phyloP scores from a whole-genome alignment of 2,797 vertebrate genomes.

The Tenualosa thibaudeaui region DNA sequence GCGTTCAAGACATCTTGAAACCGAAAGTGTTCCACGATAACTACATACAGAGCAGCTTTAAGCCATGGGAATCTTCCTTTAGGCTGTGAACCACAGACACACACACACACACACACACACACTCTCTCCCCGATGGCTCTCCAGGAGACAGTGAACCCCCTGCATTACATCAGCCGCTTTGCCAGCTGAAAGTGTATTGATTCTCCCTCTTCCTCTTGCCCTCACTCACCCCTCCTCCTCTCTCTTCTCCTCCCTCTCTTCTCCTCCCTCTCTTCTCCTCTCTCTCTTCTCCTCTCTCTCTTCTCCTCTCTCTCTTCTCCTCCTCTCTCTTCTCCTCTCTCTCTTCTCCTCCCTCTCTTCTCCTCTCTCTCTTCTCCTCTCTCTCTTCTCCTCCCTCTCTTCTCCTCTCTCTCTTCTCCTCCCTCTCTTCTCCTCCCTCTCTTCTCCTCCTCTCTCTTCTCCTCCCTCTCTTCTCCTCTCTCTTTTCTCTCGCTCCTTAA shows the following conservation, averaged over 20 bases:
- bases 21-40: no score
- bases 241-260: no score
- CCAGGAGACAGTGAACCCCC: not conserved
- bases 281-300: not conserved
- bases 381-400: not conserved
- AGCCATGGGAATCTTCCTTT: no score
- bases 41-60: no score
- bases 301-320: not conserved
- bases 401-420: not conserved
- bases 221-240: not conserved
- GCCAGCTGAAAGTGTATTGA: constrained; percentile 3
- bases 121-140: not conserved
- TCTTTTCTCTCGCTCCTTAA: not conserved
- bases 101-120: not conserved
- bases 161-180: not conserved
- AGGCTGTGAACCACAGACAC: not conserved
- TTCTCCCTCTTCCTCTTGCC: not conserved
- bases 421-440: not conserved
- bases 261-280: not conserved
- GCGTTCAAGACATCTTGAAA: no score
- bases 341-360: not conserved
- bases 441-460: not conserved
- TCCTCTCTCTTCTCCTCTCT: not conserved
- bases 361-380: not conserved
- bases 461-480: not conserved